Percentiles rank a stretch among this genome's conserved stretches.
Conservation (phyloP, 30 jellyfish, hydroid and myxozoan genomes). For the Phacellophora camtschatica region DNA sequence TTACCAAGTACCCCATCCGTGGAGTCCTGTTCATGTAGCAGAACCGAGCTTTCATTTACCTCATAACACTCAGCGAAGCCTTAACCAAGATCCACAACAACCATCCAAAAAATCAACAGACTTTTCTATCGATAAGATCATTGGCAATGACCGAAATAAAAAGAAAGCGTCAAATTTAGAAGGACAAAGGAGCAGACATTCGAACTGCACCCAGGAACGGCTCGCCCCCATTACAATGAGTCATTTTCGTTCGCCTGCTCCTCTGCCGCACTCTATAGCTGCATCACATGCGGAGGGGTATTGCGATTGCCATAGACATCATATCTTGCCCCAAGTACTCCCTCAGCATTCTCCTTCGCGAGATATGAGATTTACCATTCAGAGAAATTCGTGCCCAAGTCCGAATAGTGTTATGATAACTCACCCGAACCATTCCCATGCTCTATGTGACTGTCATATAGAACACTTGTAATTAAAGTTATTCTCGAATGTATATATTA, state of each 20-base stretch:
- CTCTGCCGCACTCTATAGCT: conserved; percentile 23
- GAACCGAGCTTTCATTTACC: conserved; percentile 25
- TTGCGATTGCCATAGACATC: conserved; percentile 63
- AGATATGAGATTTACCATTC: conserved; percentile 15
- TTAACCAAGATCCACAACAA: conserved; percentile 17
- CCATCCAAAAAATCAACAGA: conserved; percentile 60
- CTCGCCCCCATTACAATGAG: conserved; percentile 21
- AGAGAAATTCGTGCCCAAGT: conserved; percentile 37
- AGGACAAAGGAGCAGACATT: conserved; percentile 21
- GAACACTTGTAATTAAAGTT: conserved; percentile 23
- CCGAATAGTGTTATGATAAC: conserved; percentile 18
- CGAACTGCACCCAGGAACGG: conserved; percentile 30
- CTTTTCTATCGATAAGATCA: conserved; percentile 70
- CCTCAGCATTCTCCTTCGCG: conserved; percentile 52
- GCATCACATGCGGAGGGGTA: conserved; percentile 28
- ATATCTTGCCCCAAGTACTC: conserved; percentile 16
- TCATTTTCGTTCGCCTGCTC: conserved; percentile 20
- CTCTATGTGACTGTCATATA: conserved; percentile 62
- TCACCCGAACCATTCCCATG: conserved; percentile 30
- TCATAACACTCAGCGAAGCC: neutral
- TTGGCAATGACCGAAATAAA: conserved; percentile 47
- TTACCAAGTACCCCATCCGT: conserved; percentile 31
- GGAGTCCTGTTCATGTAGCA: conserved; percentile 23
- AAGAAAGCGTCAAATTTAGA: conserved; percentile 15
- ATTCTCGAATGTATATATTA: neutral